Base-by-base conservation (phyloP, 2,113 vertebrate genomes). In the Jacana jacana region DNA sequence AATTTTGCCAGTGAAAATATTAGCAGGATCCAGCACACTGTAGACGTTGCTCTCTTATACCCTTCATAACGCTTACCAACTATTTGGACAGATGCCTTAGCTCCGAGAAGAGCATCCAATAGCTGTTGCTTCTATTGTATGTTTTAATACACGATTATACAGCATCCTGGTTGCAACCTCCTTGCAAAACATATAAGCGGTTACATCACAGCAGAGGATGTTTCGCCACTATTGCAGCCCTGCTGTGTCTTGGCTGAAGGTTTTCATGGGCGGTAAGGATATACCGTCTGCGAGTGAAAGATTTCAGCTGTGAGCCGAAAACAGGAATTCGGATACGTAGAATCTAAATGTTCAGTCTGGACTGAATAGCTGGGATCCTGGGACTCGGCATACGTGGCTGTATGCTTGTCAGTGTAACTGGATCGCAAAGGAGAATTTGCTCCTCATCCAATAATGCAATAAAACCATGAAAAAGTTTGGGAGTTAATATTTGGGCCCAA, bases 1-100 rank as follows among this genome's bases (percentile, higher is more conserved):
- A 78, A 61, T 78, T 82, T 89, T 89, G 37, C 84, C 44, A 20
- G 46, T 93, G 90, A 71, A 89, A 94, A 75, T 90, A 64, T 48
- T 48, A 93, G 51, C 22, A 72, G 71, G 54, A 80, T 86, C 17
- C 55, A 63, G 46, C 55, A 66, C 11, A 17, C 6, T 48, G 33
- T 55, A 76, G 60, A 57, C 0, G 0, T 66, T 49, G 13, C 51
- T 61, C 39, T 84, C 28, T 81, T 78, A 44, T 2, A 46, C n/a
- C 19, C 28, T 68, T 93, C 49, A 65, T 55, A 78, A 68, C 33
- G 23, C 69, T 72, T 57, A 49, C 48, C 48, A 52, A 7, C 18
- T 77, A 24, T 51, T 83, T 66, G 23, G 46, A 73, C n/a, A 60
- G 68, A 63, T 44, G 24, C 57, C 28, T 72, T 46, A 35, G 46